Percentiles rank a stretch among this genome's conserved stretches.
These are phyloP conservation scores for Harpagoxenus sublaevis DNA, from an alignment of 2,888 invertebrate genomes.

Conservation along the genomic window DNA sequence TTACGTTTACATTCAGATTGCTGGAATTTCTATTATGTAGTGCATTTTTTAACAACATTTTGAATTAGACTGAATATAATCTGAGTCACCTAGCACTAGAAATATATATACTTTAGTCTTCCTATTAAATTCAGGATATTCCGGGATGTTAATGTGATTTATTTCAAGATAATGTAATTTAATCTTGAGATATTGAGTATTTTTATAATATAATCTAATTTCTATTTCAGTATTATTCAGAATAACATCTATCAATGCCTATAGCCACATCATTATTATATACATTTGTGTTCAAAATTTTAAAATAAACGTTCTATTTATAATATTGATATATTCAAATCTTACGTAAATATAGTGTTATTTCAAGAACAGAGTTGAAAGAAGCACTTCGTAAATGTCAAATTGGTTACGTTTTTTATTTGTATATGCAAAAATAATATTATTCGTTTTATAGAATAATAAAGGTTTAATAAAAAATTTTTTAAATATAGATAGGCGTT, in stretches of 20 bases:
- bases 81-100: not conserved
- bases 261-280: not conserved
- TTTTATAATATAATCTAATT: constrained; percentile 1
- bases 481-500: not conserved
- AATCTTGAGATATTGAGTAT: not conserved
- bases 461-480: not conserved
- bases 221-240: not conserved
- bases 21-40: not conserved
- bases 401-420: not conserved
- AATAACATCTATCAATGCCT: not conserved
- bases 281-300: not conserved
- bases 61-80: not conserved
- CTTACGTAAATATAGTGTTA: not conserved
- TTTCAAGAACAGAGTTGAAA: not conserved
- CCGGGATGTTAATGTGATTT: not conserved
- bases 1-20: not conserved
- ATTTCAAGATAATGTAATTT: not conserved
- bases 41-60: not conserved
- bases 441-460: constrained; percentile 12
- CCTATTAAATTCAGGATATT: not conserved
- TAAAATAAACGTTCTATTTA: not conserved
- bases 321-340: not conserved
- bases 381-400: not conserved
- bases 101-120: not conserved
- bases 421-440: constrained; percentile 2